Conservation (phyloP, 1,140 invertebrate genomes). For the Zaprionus tsacasi region DNA sequence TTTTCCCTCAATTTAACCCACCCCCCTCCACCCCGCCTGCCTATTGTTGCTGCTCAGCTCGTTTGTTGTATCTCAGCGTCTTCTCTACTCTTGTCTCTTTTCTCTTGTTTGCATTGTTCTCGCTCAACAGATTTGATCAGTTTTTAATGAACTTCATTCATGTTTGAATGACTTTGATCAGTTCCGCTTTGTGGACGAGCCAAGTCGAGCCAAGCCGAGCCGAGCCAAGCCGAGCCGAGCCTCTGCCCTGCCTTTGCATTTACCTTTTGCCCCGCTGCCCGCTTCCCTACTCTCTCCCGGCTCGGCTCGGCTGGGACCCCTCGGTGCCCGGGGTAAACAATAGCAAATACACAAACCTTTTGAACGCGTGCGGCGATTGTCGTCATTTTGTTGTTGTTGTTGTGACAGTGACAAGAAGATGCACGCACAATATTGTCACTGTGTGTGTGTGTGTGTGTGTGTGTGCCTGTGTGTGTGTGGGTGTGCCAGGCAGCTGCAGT, state of each 20-base stretch:
- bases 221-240: too few species aligned
- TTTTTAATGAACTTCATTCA: conserved; percentile 84
- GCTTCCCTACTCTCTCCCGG: neutral
- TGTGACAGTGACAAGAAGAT: conserved; percentile 43
- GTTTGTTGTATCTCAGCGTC: conserved; percentile 75
- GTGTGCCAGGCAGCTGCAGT: neutral
- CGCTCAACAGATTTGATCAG: conserved; percentile 81
- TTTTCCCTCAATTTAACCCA: conserved; percentile 13
- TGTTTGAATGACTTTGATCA: conserved; percentile 84
- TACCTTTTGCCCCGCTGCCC: neutral
- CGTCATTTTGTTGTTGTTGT: conserved; percentile 31
- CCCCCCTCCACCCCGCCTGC: conserved; percentile 10
- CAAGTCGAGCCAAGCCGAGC: too few species aligned
- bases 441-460: conserved; percentile 5
- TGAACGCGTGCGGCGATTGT: conserved; percentile 69
- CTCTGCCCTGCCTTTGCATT: neutral
- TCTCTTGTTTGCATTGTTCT: conserved; percentile 81
- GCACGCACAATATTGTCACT: conserved; percentile 35
- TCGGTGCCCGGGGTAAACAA: conserved; percentile 52
- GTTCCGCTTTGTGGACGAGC: too few species aligned
- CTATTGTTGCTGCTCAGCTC: conserved; percentile 41
- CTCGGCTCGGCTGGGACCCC: conserved; percentile 8
- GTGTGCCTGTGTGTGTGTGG: conserved; percentile 11
- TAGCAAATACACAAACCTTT: conserved; percentile 66
- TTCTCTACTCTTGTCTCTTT: conserved; percentile 52